Percentiles rank a stretch among this genome's conserved stretches.
These are phyloP conservation scores for Chrysolina americana DNA, from an alignment of 2,888 invertebrate species.

Conservation along the genomic window DNA sequence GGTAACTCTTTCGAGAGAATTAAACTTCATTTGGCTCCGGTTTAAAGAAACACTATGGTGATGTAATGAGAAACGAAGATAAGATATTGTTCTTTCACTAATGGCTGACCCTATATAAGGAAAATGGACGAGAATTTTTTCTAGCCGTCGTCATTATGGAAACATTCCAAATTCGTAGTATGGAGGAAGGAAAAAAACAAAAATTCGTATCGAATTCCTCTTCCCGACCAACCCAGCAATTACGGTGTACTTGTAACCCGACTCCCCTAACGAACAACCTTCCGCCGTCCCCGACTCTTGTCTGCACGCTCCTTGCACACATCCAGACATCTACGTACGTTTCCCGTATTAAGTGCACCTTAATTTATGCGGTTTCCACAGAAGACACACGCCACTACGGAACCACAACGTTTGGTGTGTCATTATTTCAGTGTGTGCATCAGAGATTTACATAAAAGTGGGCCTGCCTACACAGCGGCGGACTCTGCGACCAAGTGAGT, in stretches of 20 bases:
- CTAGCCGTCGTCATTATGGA: slow-evolving; percentile 36
- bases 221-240: slow-evolving; percentile 34
- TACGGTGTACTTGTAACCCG: slow-evolving; percentile 44
- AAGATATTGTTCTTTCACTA: too few relatives aligned
- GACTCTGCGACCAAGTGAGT: slow-evolving; percentile 5
- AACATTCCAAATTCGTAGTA: slow-evolving; percentile 37
- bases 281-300: slow-evolving; percentile 18
- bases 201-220: slow-evolving; percentile 40
- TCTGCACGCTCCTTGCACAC: slow-evolving; percentile 41
- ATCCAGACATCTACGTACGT: slow-evolving; percentile 32
- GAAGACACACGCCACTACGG: slow-evolving; percentile 41
- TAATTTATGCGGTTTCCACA: slow-evolving; percentile 35
- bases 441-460: slow-evolving; percentile 45
- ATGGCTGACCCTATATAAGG: too few relatives aligned
- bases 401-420: slow-evolving; percentile 43
- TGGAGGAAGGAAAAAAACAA: slow-evolving; percentile 30
- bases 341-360: slow-evolving; percentile 40
- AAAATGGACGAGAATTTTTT: slow-evolving; percentile 13
- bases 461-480: slow-evolving; percentile 26
- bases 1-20: too few relatives aligned
- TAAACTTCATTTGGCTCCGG: too few relatives aligned
- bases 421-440: slow-evolving; percentile 43
- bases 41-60: too few relatives aligned
- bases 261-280: slow-evolving; percentile 39
- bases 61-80: too few relatives aligned